Conservation (phyloP, 1,140 invertebrate species). For the Magallana ariakensis region DNA sequence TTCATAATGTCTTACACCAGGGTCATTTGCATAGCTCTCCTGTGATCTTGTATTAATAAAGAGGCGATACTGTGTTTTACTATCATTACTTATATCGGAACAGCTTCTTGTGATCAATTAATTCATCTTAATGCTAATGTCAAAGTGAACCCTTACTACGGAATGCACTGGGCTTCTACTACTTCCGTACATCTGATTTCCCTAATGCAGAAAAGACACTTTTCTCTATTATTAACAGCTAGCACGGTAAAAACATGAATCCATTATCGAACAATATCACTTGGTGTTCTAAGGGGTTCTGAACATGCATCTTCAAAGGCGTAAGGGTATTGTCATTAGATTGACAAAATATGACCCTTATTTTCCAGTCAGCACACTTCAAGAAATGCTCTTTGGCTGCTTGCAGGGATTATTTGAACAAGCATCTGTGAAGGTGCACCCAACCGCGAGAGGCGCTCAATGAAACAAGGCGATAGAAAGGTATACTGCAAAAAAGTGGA, state of each 20-base stretch:
- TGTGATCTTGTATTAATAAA: constrained; percentile 31
- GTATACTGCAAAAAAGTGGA: background rate
- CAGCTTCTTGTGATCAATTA: constrained; percentile 31
- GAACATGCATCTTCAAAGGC: constrained; percentile 27
- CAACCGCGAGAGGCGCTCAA: background rate
- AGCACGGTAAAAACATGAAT: background rate
- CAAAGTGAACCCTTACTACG: constrained; percentile 5
- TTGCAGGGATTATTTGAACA: constrained; percentile 26
- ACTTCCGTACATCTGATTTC: background rate
- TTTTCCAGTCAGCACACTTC: constrained; percentile 14
- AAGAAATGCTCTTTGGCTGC: background rate
- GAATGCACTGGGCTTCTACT: background rate
- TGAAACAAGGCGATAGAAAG: constrained; percentile 20
- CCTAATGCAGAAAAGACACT: background rate
- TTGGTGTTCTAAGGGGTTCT: background rate
- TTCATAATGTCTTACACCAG: constrained; percentile 20
- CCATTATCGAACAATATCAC: background rate
- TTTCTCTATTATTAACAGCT: background rate
- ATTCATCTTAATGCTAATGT: constrained; percentile 34
- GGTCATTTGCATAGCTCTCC: constrained; percentile 23
- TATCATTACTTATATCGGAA: constrained; percentile 27
- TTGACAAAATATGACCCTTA: constrained; percentile 14
- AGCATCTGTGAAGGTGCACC: constrained; percentile 5
- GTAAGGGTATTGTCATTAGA: background rate
- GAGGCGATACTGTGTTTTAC: constrained; percentile 16